Base-by-base conservation (phyloP, 1,140 invertebrate species). In the Pachyrhynchus sulphureomaculatus region DNA sequence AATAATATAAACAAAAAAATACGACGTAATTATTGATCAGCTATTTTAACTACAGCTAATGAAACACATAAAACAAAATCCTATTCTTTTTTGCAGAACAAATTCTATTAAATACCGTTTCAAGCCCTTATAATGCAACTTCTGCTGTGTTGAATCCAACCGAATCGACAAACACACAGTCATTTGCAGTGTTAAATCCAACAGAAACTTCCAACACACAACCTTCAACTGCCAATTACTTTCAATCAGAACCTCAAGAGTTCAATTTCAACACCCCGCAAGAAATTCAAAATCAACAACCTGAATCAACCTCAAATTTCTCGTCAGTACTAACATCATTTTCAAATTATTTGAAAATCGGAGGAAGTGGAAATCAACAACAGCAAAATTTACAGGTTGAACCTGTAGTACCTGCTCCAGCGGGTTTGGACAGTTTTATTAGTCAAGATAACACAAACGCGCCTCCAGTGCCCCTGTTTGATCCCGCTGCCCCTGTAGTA, bases 261-360 rank as follows among this genome's bases (percentile, higher is more conserved):
- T 12, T 45, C 24, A 20, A 42, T 20, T 24, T 60, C 21, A 17
- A 29, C 18, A 6, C 15, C 15, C 47, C 56, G 12, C 45, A 13
- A 44, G 9, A 12, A 37, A 10, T 23, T 20, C 13, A 58, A 23
- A 44, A 24, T 45, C 12, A 17, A 8, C 15, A 21, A 4, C 12
- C 26, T 15, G 39, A 53, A 45, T 8, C 48, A 4, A 26, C 21
- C 24, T 66, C 64, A 12, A 63, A 66, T 54, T 56, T 68, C 36
- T 44, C 64, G 9, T 68, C 67, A 0, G 58, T 68, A 2, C 51
- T 68, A 26, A 66, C 67, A 34, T 64, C 67, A 32, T 66, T 68
- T 64, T 68, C 67, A 9, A 66, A 66, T 26, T 66, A 61, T 41
- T 61, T 61, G 29, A 45, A 45, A 47, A n/a, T 59, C 12, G 51